A percentile compares a stretch with the other conserved stretches of the same genome.
Evolutionary conservation across 2,888 invertebrate genomes (phyloP).

Genomic region (Osedax frankpressi): DNA sequence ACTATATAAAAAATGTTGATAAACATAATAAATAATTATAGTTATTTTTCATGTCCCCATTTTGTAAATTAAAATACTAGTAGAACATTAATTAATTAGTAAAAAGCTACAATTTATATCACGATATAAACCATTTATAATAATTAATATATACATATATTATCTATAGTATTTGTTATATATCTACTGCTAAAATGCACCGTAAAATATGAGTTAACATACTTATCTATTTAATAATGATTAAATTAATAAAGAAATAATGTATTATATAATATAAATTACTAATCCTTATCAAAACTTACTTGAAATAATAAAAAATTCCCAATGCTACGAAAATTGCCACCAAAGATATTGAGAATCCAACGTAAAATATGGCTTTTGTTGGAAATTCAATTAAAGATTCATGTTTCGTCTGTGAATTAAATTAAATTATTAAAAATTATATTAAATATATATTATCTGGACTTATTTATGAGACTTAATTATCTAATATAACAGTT

Average conservation of each 20-base stretch:
- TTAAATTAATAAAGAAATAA: not conserved
- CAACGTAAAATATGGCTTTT: constrained; percentile 41
- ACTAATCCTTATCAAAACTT: not conserved
- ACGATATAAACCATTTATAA: too few relatives aligned
- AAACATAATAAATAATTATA: too few relatives aligned
- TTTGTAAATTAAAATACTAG: too few relatives aligned
- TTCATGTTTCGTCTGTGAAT: not conserved
- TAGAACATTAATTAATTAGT: too few relatives aligned
- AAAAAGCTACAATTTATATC: too few relatives aligned
- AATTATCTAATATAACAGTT: too few relatives aligned
- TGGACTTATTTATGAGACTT: too few relatives aligned
- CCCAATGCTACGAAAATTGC: constrained; percentile 44
- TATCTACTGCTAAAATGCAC: too few relatives aligned
- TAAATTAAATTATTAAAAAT: not conserved
- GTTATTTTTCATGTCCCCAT: too few relatives aligned
- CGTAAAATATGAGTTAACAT: too few relatives aligned
- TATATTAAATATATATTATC: not conserved
- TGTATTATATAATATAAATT: not conserved
- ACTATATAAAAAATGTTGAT: too few relatives aligned
- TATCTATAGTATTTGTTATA: not conserved
- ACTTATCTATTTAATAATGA: too few relatives aligned
- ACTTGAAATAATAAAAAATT: constrained; percentile 47
- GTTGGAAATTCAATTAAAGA: not conserved
- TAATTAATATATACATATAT: not conserved
- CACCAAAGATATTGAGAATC: constrained; percentile 44